Evolutionary conservation across 1,140 invertebrate genomes (phyloP).

Genomic region (Pseudachorutes palmiensis): DNA sequence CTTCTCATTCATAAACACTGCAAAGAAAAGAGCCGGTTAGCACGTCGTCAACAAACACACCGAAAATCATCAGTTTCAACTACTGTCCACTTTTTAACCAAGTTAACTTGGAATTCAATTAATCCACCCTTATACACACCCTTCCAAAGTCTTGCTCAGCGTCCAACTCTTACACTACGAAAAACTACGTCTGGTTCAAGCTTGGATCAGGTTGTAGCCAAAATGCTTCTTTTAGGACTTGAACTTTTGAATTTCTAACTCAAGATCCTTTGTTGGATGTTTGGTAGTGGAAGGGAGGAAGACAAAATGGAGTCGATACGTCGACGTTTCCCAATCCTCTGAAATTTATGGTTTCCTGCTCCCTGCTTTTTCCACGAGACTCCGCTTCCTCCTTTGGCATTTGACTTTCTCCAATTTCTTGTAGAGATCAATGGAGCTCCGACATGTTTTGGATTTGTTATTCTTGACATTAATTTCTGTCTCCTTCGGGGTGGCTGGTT

Average conservation of each 20-base stretch:
- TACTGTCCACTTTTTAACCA: not conserved
- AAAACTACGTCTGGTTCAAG: too few species aligned
- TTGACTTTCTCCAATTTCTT: conserved; percentile 3
- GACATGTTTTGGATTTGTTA: not conserved
- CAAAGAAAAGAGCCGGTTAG: not conserved
- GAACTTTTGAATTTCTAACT: too few species aligned
- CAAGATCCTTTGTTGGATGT: not conserved
- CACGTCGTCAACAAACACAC: too few species aligned
- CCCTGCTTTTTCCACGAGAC: not conserved
- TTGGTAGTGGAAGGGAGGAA: not conserved
- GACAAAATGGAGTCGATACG: too few species aligned
- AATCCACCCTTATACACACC: too few species aligned
- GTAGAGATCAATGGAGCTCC: not conserved
- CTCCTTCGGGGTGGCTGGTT: not conserved
- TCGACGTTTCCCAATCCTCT: not conserved
- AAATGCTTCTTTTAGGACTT: too few species aligned
- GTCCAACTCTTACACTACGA: too few species aligned
- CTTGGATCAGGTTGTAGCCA: too few species aligned
- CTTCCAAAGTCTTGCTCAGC: too few species aligned
- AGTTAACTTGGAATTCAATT: too few species aligned
- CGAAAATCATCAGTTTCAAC: not conserved
- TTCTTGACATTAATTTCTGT: conserved; percentile 21
- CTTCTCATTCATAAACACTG: conserved; percentile 2
- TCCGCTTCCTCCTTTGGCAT: too few species aligned
- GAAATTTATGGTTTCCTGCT: conserved; percentile 1